phyloP scores from a whole-genome alignment of 2,113 vertebrate genomes.

The Chinchilla lanigera region DNA sequence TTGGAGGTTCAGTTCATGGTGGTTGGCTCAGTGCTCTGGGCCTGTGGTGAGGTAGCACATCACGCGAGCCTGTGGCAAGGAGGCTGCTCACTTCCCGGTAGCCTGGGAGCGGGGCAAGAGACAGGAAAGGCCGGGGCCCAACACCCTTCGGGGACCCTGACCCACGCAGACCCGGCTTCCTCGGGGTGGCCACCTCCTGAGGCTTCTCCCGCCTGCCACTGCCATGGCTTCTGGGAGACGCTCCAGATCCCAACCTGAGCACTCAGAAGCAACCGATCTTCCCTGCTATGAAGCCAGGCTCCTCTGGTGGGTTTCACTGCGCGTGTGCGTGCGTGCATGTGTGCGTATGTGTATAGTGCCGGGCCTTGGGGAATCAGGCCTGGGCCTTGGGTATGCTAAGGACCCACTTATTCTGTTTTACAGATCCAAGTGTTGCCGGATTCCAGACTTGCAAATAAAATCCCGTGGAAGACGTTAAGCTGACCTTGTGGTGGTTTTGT shows the following conservation, averaged over 20 bases:
- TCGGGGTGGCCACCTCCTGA: not conserved
- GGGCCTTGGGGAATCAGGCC: not conserved
- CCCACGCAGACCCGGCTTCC: too few relatives aligned
- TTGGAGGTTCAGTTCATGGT: not conserved
- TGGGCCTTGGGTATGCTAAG: too few relatives aligned
- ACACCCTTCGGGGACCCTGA: too few relatives aligned
- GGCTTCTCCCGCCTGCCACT: not conserved
- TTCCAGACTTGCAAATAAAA: not conserved
- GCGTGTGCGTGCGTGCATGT: too few relatives aligned
- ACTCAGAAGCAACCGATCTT: not conserved
- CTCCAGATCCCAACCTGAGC: not conserved
- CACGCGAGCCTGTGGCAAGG: not conserved
- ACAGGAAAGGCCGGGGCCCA: not conserved
- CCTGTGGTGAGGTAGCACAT: not conserved
- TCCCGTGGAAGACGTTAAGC: too few relatives aligned
- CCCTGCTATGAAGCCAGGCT: not conserved
- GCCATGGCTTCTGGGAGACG: not conserved
- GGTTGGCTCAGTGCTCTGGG: not conserved
- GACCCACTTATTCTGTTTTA: not conserved
- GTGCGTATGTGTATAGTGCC: too few relatives aligned
- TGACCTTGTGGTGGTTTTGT: not conserved
- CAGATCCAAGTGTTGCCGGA: not conserved
- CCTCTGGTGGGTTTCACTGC: not conserved
- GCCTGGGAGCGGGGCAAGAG: not conserved
- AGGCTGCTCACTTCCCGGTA: not conserved